Evolutionary conservation across 2,888 invertebrate species (phyloP).

Genomic region (Drosophila mettleri): DNA sequence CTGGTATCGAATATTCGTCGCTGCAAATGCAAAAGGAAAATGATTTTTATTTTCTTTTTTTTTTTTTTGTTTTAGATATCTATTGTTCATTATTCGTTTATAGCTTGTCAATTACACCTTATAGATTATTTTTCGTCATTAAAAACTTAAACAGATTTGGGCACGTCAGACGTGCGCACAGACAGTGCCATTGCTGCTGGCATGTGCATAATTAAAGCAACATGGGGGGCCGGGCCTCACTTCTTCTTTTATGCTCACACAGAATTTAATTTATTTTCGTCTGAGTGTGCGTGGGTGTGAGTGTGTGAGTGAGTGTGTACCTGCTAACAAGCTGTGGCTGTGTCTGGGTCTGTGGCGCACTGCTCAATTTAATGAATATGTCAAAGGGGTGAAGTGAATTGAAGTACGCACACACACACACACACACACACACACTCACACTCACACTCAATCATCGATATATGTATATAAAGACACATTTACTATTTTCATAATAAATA

Average conservation of each 20-base stretch:
- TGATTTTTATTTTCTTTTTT: slow-evolving; percentile 9
- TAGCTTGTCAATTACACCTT: slow-evolving; percentile 17
- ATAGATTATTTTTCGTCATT: slow-evolving; percentile 23
- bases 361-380: slow-evolving; percentile 40
- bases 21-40: slow-evolving; percentile 86
- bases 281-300: not conserved
- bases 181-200: slow-evolving; percentile 19
- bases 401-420: not conserved
- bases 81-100: not conserved
- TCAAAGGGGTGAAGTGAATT: not conserved
- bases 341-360: slow-evolving; percentile 3
- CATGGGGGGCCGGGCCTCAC: slow-evolving; percentile 13
- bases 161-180: slow-evolving; percentile 15
- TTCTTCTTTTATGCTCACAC: slow-evolving; percentile 14
- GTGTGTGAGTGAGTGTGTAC: not conserved
- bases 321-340: slow-evolving; percentile 9
- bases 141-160: slow-evolving; percentile 37
- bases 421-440: no score
- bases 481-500: not conserved
- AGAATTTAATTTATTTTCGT: slow-evolving; percentile 40
- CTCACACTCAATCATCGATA: not conserved
- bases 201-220: slow-evolving; percentile 49
- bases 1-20: slow-evolving; percentile 99
- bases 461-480: not conserved
- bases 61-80: slow-evolving; percentile 1